phyloP scores from a whole-genome alignment of 2,797 vertebrate genomes.

The Coregonus ussuriensis region DNA sequence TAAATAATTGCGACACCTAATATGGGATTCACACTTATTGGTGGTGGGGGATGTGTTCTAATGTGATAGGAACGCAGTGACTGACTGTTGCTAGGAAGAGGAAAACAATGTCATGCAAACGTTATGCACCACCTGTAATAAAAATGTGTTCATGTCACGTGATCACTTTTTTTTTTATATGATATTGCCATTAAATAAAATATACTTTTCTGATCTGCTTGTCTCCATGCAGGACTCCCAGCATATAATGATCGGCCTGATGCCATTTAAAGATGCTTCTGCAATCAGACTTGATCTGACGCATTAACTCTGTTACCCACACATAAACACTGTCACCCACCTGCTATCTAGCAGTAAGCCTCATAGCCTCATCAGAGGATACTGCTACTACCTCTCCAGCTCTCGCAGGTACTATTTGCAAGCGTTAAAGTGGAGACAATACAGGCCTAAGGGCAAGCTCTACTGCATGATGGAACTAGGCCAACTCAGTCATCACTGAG shows the following conservation, averaged over 20 bases:
- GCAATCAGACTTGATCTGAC: not conserved
- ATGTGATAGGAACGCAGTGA: not conserved
- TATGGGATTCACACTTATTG: not conserved
- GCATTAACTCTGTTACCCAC: not conserved
- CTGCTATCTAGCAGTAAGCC: not conserved
- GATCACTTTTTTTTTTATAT: too few relatives aligned
- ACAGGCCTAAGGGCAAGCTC: not conserved
- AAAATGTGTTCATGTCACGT: not conserved
- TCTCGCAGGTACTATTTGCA: constrained; percentile 28
- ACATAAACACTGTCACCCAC: constrained; percentile 2
- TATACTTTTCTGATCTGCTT: not conserved
- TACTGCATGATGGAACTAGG: not conserved
- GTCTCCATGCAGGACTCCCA: not conserved
- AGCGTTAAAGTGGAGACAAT: not conserved
- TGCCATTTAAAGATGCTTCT: not conserved
- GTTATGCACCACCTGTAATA: not conserved
- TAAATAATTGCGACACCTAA: not conserved
- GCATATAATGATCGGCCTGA: not conserved
- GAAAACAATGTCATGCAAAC: not conserved
- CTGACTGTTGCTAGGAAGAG: not conserved
- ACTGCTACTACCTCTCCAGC: constrained; percentile 20
- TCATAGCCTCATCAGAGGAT: too few relatives aligned
- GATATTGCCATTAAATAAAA: not conserved
- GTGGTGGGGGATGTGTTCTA: not conserved
- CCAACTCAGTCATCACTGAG: not conserved